A percentile compares a stretch with the other conserved stretches of the same genome.
These are phyloP conservation scores for Phymorhynchus buccinoides DNA, from an alignment of 1,140 invertebrate genomes.

Conservation along the genomic window DNA sequence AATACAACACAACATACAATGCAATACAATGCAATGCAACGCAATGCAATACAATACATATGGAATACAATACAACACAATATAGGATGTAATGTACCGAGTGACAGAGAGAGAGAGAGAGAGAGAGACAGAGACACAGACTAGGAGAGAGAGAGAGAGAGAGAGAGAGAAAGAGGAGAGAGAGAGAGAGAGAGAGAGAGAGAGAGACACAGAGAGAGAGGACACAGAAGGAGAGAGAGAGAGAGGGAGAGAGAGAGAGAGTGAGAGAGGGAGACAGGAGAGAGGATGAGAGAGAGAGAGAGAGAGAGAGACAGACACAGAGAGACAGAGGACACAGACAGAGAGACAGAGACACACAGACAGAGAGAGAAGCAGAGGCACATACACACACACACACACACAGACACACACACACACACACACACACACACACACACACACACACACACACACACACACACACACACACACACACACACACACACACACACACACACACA, in stretches of 20 bases:
- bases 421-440: neutral
- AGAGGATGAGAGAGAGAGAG: slow-evolving; percentile 15
- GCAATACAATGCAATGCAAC: no score
- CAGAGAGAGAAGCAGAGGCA: neutral
- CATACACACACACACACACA: neutral
- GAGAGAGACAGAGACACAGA: no score
- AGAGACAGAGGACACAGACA: neutral
- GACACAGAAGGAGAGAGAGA: no score
- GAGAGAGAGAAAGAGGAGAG: no score
- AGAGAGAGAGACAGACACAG: neutral
- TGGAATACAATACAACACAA: no score
- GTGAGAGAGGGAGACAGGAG: neutral
- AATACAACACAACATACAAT: no score
- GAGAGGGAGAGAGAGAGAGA: neutral
- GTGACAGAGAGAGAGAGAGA: no score
- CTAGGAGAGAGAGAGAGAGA: no score
- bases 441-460: neutral
- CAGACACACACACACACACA: neutral
- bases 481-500: neutral
- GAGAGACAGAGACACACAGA: neutral
- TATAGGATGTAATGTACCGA: no score
- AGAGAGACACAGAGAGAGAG: neutral
- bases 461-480: neutral
- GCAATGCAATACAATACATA: no score
- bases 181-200: neutral